A percentile compares a stretch with the other conserved stretches of the same genome.
phyloP scores from a whole-genome alignment of 2,113 vertebrate genomes.

The Tor tambroides region DNA sequence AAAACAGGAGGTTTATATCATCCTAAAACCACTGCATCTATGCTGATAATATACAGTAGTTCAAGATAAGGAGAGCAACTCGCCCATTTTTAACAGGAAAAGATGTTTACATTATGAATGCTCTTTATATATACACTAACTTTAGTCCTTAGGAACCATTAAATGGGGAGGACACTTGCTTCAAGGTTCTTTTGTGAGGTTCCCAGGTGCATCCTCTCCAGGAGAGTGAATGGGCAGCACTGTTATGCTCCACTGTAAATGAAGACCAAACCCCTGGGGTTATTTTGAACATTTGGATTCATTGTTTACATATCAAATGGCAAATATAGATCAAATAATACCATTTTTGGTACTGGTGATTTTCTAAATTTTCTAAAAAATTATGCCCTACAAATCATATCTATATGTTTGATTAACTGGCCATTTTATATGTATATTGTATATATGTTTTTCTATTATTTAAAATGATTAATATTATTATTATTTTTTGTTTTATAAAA shows the following conservation, averaged over 20 bases:
- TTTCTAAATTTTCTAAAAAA: too few species aligned
- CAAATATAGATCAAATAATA: neutral
- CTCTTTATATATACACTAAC: slow-evolving; percentile 63
- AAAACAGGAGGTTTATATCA: slow-evolving; percentile 31
- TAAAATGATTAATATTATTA: neutral
- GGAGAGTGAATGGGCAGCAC: slow-evolving; percentile 43
- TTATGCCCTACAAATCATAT: too few species aligned
- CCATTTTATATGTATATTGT: neutral
- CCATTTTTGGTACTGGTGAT: neutral
- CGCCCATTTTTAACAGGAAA: neutral
- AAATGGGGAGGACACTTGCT: slow-evolving; percentile 52
- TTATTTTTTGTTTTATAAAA: too few species aligned
- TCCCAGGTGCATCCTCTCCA: slow-evolving; percentile 75
- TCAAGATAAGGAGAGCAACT: neutral
- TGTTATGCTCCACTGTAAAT: slow-evolving; percentile 25
- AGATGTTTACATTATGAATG: slow-evolving; percentile 59
- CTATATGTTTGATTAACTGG: too few species aligned
- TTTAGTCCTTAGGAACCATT: slow-evolving; percentile 46
- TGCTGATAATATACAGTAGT: slow-evolving; percentile 15
- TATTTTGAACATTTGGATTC: neutral
- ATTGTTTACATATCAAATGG: neutral
- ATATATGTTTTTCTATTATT: neutral
- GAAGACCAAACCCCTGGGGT: neutral
- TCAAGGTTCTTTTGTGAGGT: slow-evolving; percentile 53
- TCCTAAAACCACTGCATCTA: slow-evolving; percentile 14